Evolutionary conservation across 2,797 vertebrate genomes (phyloP), one percentile per base, ranked within the genome.

Genomic region (Tamandua tetradactyla): DNA sequence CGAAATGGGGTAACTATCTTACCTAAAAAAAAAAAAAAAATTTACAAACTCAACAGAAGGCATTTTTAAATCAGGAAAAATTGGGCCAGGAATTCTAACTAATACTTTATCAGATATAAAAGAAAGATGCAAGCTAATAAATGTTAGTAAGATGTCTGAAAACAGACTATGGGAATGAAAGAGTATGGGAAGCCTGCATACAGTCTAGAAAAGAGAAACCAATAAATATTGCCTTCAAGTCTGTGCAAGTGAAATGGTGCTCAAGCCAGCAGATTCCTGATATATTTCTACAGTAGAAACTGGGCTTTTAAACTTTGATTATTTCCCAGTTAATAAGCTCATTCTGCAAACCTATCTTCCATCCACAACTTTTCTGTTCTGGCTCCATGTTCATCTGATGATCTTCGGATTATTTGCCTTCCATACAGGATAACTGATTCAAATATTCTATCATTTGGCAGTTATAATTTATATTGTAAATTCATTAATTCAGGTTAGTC

Each of bases 31-130:
- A n/a, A n/a, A n/a, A n/a, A n/a, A n/a, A n/a, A 89, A 75, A 83
- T 80, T 69, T 69, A 64, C 14, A 89, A 92, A 93, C 37, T 94
- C 68, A 87, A 69, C 35, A 93, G n/a, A 85, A 90, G 30, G 75
- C 40, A 87, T 8, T 88, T 87, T 89, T 93, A 95, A 84, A 84
- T 59, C 32, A 49, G 68, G 14, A 83, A 75, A 72, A 57, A 55
- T 9, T 40, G n/a, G 44, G 17, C 18, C 72, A 92, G 35, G 23
- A 87, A 87, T 25, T 76, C 93, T 85, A 68, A 62, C 27, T 62
- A 83, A 95, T 52, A 87, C 8, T 92, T 85, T 69, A 79, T 18
- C 69, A 25, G 89, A 25, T 42, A 57, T 71, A 64, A 87, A 87
- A 64, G 15, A 92, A 93, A 85, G 49, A 27, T 71, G 7, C 35